Base-by-base conservation (phyloP, 1,140 invertebrate genomes). In the Amphibalanus amphitrite region DNA sequence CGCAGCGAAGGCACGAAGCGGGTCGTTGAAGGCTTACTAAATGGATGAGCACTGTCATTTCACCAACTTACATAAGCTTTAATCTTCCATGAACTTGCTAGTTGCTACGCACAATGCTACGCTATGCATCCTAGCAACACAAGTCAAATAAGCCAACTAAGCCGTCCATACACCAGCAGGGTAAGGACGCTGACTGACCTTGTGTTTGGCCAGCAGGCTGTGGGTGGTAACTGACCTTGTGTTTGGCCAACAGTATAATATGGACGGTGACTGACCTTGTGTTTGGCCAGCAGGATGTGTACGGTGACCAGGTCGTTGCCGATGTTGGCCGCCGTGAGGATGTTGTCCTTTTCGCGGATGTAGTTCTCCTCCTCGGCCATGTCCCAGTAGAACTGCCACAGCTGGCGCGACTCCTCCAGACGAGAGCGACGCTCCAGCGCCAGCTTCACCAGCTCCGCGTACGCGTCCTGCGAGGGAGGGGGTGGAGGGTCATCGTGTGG, bases 341-440 rank as follows among this genome's bases (percentile, higher is more conserved):
- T 97, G 79, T 99, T 95, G 80, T 98, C 96, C 79, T 99, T 99
- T 82, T 99, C 97, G 81, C 97, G 96, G 79, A 99, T 98, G 93
- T 95, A 99, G 79, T 97, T 96, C 82, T 98, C 95, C 81, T 99
- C 95, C 77, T 99, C 97, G 40, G 95, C 94, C 88, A 98, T 97
- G 78, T 99, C 97, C 95, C 95, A 99, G 81, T 97, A 98, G 87
- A 99, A 99, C 81, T 99, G 95, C 94, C 97, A 99, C 69, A 99
- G 82, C 79, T 94, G 94, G 69, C 93, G 88, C 74, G 95, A 97
- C 80, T 99, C 96, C 81, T 98, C 95, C 65, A 99, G 84, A 15
- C 92, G 87, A 67, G 85, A 88, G 77, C 95, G 86, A 74, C 97
- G 86, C 76, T 97, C 92, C n/a, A 96, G 90, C 26, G 97, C 95